Base-by-base conservation (phyloP, 2,113 vertebrate genomes). In the Dicerorhinus sumatrensis region DNA sequence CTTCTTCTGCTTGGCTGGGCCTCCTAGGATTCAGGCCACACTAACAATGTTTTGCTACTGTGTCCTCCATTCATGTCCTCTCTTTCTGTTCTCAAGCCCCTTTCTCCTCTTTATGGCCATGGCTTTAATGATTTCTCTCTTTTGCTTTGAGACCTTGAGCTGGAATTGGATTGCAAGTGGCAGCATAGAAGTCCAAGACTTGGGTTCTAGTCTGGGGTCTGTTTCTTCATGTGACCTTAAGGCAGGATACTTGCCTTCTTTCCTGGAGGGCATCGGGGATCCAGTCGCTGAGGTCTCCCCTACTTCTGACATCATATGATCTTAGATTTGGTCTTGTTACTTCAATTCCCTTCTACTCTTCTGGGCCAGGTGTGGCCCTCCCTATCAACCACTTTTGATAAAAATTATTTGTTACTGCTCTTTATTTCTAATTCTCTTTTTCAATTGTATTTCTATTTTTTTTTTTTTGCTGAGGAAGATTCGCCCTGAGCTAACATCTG, bases 1-100 rank as follows among this genome's bases (percentile, higher is more conserved):
- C 63, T 69, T 48, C 80, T 92, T 97, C 92, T 94, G 92, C 91
- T 92, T 89, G 92, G 63, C 89, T 96, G 89, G 89, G 16, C 69
- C 21, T 46, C 51, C 84, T 86, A 42, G 69, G 93, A 89, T 93
- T 76, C 63, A 76, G 81, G 48, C 51, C 46, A 16, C 60, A 81
- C 25, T 73, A 89, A 83, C 0, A 8, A 92, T 73, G 48, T 17
- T 95, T 97, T 91, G 88, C 56, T 33, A 72, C 89, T 14, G 21
- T 62, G 23, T 72, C 51, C 46, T 94, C 69, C 58, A 75, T 31
- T 94, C 65, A 56, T 11, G 14, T 27, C n/a, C 12, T 25, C 73
- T 29, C 63, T 85, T 67, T 51, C 93, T 87, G 39, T 93, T 85
- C 84, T 21, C 80, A 77, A 77, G 65, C 4, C 58, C 23, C 27